Evolutionary conservation across 2,888 invertebrate species (phyloP).

Genomic region (Dicyrtomina minuta): DNA sequence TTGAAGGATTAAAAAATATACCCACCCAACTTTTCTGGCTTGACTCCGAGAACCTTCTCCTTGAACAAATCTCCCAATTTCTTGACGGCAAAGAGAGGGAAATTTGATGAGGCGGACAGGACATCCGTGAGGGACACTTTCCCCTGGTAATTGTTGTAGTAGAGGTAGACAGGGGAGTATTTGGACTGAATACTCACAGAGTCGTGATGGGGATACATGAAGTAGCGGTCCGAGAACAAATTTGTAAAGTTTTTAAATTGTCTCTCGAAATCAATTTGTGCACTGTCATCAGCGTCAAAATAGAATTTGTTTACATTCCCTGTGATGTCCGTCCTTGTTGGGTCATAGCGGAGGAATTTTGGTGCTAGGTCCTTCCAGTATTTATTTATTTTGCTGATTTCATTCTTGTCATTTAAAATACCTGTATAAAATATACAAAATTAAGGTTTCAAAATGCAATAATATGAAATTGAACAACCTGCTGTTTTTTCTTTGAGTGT

Average conservation of each 20-base stretch:
- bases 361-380: background rate
- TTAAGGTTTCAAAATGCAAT: too few relatives aligned
- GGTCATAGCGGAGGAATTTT: background rate
- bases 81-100: conserved; percentile 6
- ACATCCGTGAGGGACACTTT: conserved; percentile 10
- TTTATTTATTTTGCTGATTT: background rate
- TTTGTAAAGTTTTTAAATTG: conserved; percentile 4
- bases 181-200: background rate
- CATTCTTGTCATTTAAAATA: background rate
- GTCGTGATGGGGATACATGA: background rate
- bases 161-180: background rate
- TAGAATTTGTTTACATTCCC: background rate
- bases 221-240: conserved; percentile 8
- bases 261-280: background rate
- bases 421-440: background rate
- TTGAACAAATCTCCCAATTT: background rate
- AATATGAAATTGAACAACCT: background rate
- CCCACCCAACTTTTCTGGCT: conserved; percentile 1
- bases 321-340: conserved; percentile 1
- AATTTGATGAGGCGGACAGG: background rate
- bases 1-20: background rate
- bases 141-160: conserved; percentile 10
- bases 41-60: background rate
- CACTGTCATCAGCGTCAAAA: background rate
- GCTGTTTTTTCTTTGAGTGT: background rate